Conservation (phyloP, 1,140 invertebrate genomes). For the Cecropterus lyciades region DNA sequence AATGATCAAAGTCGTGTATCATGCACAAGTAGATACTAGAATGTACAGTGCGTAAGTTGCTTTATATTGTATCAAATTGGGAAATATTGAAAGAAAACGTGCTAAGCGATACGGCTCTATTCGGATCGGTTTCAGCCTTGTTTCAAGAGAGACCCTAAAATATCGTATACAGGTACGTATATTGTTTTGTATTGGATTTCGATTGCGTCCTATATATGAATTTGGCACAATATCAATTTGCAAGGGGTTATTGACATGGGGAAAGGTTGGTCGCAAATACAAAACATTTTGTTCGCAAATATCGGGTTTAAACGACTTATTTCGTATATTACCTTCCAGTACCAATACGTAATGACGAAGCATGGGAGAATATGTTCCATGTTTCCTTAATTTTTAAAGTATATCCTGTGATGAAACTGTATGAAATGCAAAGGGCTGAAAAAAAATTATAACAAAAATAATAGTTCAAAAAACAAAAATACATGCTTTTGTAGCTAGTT, state of each 20-base stretch:
- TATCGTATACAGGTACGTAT: slow-evolving; percentile 21
- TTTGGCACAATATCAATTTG: slow-evolving; percentile 19
- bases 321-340: no score
- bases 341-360: no score
- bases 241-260: slow-evolving; percentile 12
- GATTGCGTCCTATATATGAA: slow-evolving; percentile 17
- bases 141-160: slow-evolving; percentile 38
- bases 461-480: no score
- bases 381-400: no score
- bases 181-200: slow-evolving; percentile 27
- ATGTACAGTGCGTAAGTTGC: not conserved
- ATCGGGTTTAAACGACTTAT: not conserved
- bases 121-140: slow-evolving; percentile 57
- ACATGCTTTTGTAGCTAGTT: no score
- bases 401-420: no score
- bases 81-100: slow-evolving; percentile 80
- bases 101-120: slow-evolving; percentile 67
- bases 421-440: no score
- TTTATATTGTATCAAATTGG: slow-evolving; percentile 69
- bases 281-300: slow-evolving; percentile 2
- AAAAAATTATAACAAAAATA: no score
- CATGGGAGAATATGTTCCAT: no score
- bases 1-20: not conserved
- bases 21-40: not conserved
- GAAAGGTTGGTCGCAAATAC: not conserved